A percentile compares a stretch with the other conserved stretches of the same genome.
phyloP scores from a whole-genome alignment of 2,797 vertebrate genomes.

The Crax fasciolata region DNA sequence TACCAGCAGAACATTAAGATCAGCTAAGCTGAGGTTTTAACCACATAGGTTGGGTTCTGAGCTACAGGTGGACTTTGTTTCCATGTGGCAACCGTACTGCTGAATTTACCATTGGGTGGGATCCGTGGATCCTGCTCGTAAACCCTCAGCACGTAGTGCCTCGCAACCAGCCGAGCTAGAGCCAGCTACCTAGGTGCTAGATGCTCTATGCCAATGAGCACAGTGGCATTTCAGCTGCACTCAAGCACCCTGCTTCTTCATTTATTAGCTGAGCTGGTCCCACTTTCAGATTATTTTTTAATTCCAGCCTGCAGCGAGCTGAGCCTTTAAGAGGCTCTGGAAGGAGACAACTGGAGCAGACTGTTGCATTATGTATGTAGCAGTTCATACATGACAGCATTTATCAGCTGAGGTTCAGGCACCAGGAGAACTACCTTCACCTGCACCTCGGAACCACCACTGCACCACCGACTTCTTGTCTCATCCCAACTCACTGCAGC shows the following conservation, averaged over 20 bases:
- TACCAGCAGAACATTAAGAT: not conserved
- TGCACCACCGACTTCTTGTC: not conserved
- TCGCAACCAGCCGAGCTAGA: not conserved
- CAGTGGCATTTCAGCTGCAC: not conserved
- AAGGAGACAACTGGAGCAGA: not conserved
- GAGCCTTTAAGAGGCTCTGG: slow-evolving; percentile 13
- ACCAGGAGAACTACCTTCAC: not conserved
- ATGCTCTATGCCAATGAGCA: not conserved
- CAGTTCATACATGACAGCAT: not conserved
- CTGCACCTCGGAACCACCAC: not conserved
- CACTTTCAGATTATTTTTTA: slow-evolving; percentile 31
- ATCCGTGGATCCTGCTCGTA: not conserved
- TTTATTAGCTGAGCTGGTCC: not conserved
- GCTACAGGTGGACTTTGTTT: not conserved
- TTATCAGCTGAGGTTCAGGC: not conserved
- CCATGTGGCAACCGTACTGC: not conserved
- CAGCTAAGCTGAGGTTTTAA: not conserved
- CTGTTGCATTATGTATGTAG: not conserved
- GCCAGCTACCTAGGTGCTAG: not conserved
- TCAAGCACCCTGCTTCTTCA: not conserved
- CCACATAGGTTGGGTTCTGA: fast-evolving
- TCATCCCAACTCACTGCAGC: not conserved
- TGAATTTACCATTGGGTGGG: not conserved
- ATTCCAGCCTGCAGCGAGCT: not conserved
- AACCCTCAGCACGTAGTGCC: not conserved